Conservation (phyloP, 2,888 invertebrate species). For the Epinotia bilunana region DNA sequence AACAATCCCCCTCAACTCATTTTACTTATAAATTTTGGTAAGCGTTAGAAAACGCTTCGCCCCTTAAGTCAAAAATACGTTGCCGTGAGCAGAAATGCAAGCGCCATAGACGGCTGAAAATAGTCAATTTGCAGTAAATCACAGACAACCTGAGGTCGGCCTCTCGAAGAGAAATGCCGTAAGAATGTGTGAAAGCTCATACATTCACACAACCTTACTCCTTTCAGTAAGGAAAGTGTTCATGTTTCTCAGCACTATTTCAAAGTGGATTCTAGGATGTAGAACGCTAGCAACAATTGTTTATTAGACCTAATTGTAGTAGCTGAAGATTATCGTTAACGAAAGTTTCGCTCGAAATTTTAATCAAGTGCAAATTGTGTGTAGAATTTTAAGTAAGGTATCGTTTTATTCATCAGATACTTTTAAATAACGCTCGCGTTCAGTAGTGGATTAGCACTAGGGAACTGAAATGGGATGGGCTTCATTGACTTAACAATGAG, state of each 20-base stretch:
- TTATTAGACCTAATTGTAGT: conserved; percentile 31
- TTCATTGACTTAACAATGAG: too few species aligned
- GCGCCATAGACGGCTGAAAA: conserved; percentile 49
- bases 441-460: not conserved
- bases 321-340: conserved; percentile 15
- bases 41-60: not conserved
- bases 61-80: conserved; percentile 1
- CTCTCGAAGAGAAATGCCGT: conserved; percentile 26
- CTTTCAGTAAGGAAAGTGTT: conserved; percentile 15
- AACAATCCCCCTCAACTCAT: not conserved
- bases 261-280: conserved; percentile 24
- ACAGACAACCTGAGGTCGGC: conserved; percentile 49
- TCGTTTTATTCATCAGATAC: not conserved
- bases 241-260: conserved; percentile 36
- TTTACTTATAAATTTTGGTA: not conserved
- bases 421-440: not conserved
- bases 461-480: not conserved
- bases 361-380: conserved; percentile 2
- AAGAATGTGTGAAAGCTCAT: conserved; percentile 15
- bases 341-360: conserved; percentile 10
- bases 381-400: not conserved
- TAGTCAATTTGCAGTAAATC: conserved; percentile 69
- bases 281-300: conserved; percentile 27
- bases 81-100: conserved; percentile 10
- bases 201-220: conserved; percentile 3